These are phyloP conservation scores for Euphydryas editha DNA, from an alignment of 2,888 invertebrate species.

Conservation along the genomic window DNA sequence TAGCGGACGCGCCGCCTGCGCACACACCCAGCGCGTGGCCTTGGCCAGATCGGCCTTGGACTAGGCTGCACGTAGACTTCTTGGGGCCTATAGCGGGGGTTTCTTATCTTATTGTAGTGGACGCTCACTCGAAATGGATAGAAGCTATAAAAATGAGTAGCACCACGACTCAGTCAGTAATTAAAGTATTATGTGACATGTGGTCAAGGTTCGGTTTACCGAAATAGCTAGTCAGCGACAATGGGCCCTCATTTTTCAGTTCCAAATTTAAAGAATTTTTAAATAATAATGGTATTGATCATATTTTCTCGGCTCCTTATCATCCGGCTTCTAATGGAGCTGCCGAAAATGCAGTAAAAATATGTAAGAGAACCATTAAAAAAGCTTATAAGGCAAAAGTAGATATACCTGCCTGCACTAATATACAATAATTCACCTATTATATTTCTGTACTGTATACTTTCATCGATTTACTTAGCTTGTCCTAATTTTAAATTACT, in stretches of 20 bases:
- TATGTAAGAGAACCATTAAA: too few species aligned
- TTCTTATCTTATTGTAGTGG: conserved; percentile 36
- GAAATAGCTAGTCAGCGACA: neutral
- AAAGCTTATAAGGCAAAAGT: too few species aligned
- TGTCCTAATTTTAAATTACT: conserved; percentile 15
- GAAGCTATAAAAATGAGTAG: conserved; percentile 34
- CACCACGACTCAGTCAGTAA: neutral
- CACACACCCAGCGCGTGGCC: conserved; percentile 26
- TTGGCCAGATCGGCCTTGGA: conserved; percentile 22
- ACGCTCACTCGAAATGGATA: conserved; percentile 36
- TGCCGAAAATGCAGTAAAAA: conserved; percentile 1
- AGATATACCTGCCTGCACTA: conserved; percentile 50
- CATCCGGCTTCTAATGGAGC: neutral
- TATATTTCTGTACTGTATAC: conserved; percentile 49
- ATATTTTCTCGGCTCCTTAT: neutral
- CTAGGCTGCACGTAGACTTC: conserved; percentile 39
- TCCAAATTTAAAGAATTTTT: neutral
- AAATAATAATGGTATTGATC: neutral
- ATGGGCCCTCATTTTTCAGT: neutral
- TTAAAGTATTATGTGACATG: neutral
- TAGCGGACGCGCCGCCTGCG: neutral
- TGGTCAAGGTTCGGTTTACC: conserved; percentile 1
- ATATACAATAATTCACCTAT: conserved; percentile 51
- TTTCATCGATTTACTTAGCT: conserved; percentile 27
- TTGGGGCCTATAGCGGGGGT: conserved; percentile 32